A percentile compares a stretch with the other conserved stretches of the same genome.
phyloP scores from a whole-genome alignment of 2,888 invertebrate species.

The Euplagia quadripunctaria region DNA sequence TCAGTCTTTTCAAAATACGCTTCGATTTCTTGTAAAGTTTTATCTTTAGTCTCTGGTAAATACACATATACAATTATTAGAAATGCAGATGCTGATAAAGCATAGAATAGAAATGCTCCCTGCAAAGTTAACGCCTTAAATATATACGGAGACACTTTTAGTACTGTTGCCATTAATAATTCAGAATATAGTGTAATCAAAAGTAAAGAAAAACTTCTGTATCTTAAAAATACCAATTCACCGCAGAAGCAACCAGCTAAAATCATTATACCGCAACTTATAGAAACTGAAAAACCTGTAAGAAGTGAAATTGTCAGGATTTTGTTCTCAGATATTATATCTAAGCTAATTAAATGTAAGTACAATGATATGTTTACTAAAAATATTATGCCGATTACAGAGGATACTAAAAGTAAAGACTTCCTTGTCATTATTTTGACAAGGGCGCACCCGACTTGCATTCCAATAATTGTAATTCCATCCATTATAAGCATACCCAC shows the following conservation, averaged over 20 bases:
- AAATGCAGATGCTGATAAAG: constrained; percentile 42
- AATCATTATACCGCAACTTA: constrained; percentile 56
- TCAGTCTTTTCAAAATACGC: constrained; percentile 21
- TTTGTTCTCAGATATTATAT: constrained; percentile 48
- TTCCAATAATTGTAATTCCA: constrained; percentile 54
- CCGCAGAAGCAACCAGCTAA: constrained; percentile 46
- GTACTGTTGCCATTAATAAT: constrained; percentile 32
- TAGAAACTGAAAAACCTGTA: constrained; percentile 52
- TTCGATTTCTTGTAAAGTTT: constrained; percentile 55
- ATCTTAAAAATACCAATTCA: constrained; percentile 47
- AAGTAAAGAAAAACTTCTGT: constrained; percentile 42
- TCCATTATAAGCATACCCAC: constrained; percentile 58
- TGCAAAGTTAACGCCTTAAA: constrained; percentile 46
- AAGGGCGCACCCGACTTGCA: constrained; percentile 57
- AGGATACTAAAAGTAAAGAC: constrained; percentile 46
- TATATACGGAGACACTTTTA: constrained; percentile 49
- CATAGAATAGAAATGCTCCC: constrained; percentile 53
- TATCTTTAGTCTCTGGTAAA: too few species aligned
- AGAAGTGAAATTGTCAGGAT: constrained; percentile 50
- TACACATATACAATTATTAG: constrained; percentile 43
- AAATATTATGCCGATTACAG: constrained; percentile 49
- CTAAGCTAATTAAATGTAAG: constrained; percentile 54
- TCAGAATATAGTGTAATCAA: constrained; percentile 38
- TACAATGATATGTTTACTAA: constrained; percentile 58
- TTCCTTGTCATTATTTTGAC: constrained; percentile 53